Evolutionary conservation across 1,140 invertebrate species (phyloP).

Genomic region (Wiebesia pumilae): DNA sequence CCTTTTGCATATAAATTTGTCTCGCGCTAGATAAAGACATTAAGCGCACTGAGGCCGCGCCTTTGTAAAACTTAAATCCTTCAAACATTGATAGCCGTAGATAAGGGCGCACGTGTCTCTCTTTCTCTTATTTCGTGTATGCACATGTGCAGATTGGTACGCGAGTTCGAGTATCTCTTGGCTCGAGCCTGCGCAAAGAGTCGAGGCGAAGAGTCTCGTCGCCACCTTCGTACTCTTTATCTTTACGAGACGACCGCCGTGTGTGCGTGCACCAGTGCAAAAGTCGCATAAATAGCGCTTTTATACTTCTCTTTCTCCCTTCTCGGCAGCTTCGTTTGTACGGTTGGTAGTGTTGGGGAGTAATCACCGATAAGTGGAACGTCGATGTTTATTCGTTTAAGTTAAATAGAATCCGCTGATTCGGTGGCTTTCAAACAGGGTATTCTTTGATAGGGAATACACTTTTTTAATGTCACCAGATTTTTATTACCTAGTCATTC

Average conservation of each 20-base stretch:
- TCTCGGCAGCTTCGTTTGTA: not conserved
- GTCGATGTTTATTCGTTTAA: not conserved
- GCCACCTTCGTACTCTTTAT: slow-evolving; percentile 19
- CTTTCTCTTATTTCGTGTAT: not conserved
- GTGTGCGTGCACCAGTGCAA: not conserved
- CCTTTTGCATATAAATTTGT: not conserved
- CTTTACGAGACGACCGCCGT: not conserved
- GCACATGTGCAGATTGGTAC: not conserved
- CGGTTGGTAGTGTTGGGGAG: not conserved
- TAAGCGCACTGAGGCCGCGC: not conserved
- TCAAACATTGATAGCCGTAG: not conserved
- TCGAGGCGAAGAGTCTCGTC: not conserved
- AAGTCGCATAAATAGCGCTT: slow-evolving; percentile 3
- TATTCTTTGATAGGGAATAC: not conserved
- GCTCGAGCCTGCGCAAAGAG: not conserved
- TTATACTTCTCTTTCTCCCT: not conserved
- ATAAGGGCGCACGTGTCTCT: not conserved
- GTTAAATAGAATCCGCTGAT: slow-evolving; percentile 13
- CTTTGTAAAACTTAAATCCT: not conserved
- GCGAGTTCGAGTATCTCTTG: not conserved
- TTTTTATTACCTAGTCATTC: not conserved
- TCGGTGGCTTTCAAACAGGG: not conserved
- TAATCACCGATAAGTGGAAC: slow-evolving; percentile 7
- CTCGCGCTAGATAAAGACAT: not conserved
- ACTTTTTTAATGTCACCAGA: not conserved